Evolutionary conservation across 2,113 vertebrate species (phyloP).

Genomic region (Muntiacus muntjak): DNA sequence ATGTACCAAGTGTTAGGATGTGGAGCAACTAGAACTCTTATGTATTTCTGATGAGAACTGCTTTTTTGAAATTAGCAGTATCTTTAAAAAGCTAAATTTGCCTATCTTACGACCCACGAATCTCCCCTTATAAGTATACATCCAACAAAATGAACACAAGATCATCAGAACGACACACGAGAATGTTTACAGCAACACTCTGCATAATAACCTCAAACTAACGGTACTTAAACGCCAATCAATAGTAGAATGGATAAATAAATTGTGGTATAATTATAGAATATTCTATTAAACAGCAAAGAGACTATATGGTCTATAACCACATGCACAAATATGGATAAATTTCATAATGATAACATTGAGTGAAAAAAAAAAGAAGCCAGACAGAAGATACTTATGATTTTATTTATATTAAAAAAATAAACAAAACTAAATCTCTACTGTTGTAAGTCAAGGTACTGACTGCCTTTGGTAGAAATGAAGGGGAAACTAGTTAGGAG

Average conservation of each 20-base stretch:
- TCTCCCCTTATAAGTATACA: background rate
- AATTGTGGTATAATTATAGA: background rate
- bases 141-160: background rate
- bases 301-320: background rate
- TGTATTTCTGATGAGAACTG: background rate
- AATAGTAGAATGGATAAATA: background rate
- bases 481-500: background rate
- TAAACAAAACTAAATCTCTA: background rate
- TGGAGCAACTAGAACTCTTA: background rate
- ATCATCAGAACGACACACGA: background rate
- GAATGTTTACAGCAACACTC: background rate
- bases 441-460: background rate
- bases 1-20: background rate
- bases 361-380: background rate
- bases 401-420: background rate
- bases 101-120: background rate
- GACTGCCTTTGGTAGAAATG: background rate
- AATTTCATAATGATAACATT: background rate
- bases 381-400: background rate
- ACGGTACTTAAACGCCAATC: background rate
- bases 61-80: background rate
- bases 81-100: background rate
- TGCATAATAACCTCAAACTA: background rate
- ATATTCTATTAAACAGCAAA: background rate
- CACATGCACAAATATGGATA: background rate